Base-by-base conservation (phyloP, 2,888 invertebrate species). In the Andrena marginata region DNA sequence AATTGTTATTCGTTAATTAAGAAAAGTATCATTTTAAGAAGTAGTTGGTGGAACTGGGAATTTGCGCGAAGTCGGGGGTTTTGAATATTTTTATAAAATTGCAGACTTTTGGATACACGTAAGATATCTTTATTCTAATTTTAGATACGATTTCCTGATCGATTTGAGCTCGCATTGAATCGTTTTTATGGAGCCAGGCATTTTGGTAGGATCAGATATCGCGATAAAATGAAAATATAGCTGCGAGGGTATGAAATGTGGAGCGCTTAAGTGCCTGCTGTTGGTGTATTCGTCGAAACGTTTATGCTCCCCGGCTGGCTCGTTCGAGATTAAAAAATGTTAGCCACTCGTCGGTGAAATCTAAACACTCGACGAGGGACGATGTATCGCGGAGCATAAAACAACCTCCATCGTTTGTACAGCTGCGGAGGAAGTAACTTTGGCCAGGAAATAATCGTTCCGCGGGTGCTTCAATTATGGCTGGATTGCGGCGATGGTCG, bases 341-440 rank as follows among this genome's bases (percentile, higher is more conserved):
- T 70, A 63, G 63, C 7, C 48, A 16, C 59, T 49, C 6, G n/a
- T 1, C 31, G 51, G 31, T 10, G 31, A 48, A 54, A 59, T 54
- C 51, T n/a, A 78, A 73, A 74, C 54, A 54, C 29, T 23, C 16
- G 16, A 0, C 35, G 23, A 2, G n/a, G 48, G 26, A 42, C 33
- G 60, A 67, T 35, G 59, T 51, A 62, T 78, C 51, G 16, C 4
- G 5, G 10, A 13, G 67, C 29, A 49, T 78, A 54, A 67, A 78
- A 42, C 59, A 60, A 42, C 20, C 42, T 31, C 42, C 13, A 10
- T 2, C 29, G 29, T 74, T 77, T 77, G 49, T 33, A 60, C 77
- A 77, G 75, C 64, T 74, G 75, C 59, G n/a, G 42, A 59, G 64
- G 74, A 77, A 64, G 33, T 56, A 33, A 65, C 35, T 74, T 65